These are phyloP conservation scores for Mus caroli DNA, from an alignment of 2,797 vertebrate genomes.

Conservation along the genomic window DNA sequence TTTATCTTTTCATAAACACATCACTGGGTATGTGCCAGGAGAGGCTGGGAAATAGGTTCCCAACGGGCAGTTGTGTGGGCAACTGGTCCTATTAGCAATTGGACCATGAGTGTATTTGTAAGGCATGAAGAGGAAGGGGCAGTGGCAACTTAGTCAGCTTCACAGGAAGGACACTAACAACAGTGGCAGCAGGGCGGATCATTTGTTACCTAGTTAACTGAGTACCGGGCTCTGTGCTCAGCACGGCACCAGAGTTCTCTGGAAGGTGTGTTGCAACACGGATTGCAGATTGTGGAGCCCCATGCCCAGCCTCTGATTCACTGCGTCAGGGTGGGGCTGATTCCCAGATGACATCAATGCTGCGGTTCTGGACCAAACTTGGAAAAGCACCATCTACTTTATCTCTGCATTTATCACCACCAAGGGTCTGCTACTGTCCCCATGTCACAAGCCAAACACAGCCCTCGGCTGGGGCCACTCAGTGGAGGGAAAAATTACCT, in stretches of 20 bases:
- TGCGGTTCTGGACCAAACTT: background rate
- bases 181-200: background rate
- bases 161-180: conserved; percentile 18
- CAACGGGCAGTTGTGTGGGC: background rate
- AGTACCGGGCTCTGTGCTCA: conserved; percentile 13
- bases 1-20: too few species aligned
- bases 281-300: background rate
- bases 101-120: background rate
- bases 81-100: background rate
- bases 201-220: background rate
- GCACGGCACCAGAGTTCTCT: conserved; percentile 6
- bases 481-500: conserved; percentile 21
- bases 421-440: background rate
- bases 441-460: conserved; percentile 10
- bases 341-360: background rate
- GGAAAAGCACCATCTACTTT: background rate
- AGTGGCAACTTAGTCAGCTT: background rate
- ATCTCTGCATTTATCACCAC: conserved; percentile 32
- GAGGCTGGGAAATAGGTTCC: background rate
- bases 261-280: background rate
- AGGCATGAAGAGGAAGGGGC: background rate
- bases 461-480: background rate
- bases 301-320: conserved; percentile 28
- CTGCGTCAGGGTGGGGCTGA: background rate
- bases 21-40: background rate